Evolutionary conservation across 2,888 invertebrate species (phyloP), one percentile per base, ranked within the genome.

Genomic region (Parelbella ahira): DNA sequence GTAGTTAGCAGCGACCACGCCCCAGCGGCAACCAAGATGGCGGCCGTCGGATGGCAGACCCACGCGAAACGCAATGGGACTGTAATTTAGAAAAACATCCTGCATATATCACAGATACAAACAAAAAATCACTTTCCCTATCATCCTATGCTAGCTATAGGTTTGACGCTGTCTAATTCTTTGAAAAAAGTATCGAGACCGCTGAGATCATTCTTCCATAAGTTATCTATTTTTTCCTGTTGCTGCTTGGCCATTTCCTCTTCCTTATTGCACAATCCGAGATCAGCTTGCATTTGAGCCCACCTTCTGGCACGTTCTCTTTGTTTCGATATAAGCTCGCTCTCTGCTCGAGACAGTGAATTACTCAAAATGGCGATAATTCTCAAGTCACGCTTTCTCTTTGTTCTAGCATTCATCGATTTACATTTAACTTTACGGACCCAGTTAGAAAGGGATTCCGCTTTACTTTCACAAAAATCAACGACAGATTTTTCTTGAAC

Each of bases 111-210:
- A 86, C 83, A 86, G 83, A 71, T 77, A 65, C 76, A 77, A 70
- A 72, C 61, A 68, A 59, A 67, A 54, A 50, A 60, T 64, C 71
- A 79, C 74, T 56, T 75, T 77, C 76, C 74, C 78, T 83, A 79
- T 44, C 48, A 53, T 42, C 53, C 60, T 58, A 56, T 50, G 63
- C 68, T 68, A 53, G 66, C 58, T 55, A 72, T 47, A 51, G 89
- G 89, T 60, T 91, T 91, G 51, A 91, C 87, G 68, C 81, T 84
- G 63, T 89, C 90, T 63, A 92, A 74, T 72, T 91, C 88, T 55
- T 84, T 88, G 88, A 92, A 91, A 75, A 92, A 92, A 63, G 79
- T 86, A 78, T 92, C 90, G 68, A 92, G 68, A 58, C 90, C 90
- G 68, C 88, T 88, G 64, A 92, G 82, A 72, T 91, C 92, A 65